A percentile compares a stretch with the other conserved stretches of the same genome.
phyloP scores from a whole-genome alignment of 2,113 vertebrate genomes.

The Cephalopholis sonnerati region DNA sequence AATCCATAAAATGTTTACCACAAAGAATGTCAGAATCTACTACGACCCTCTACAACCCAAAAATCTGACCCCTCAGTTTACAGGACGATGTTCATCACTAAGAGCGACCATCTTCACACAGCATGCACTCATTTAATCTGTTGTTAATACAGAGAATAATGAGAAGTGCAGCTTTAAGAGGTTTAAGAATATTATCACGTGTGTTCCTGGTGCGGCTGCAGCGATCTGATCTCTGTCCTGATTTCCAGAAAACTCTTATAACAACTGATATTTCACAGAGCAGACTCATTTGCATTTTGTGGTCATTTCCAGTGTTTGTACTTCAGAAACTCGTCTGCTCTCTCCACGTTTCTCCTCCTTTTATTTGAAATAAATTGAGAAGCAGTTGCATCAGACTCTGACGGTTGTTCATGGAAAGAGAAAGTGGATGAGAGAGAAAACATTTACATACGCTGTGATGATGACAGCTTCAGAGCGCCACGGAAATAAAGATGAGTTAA shows the following conservation, averaged over 20 bases:
- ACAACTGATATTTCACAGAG: neutral
- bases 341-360: neutral
- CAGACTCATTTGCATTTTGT: neutral
- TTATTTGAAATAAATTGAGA: neutral
- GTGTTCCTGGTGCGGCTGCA: no score
- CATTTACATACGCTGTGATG: neutral
- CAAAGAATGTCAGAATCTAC: no score
- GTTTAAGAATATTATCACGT: neutral
- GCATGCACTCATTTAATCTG: neutral
- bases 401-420: neutral
- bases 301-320: neutral
- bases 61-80: no score
- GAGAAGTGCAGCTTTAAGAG: neutral
- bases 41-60: no score
- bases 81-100: no score
- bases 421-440: neutral
- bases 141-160: neutral
- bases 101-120: no score
- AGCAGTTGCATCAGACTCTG: conserved; percentile 33
- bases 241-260: neutral
- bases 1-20: no score
- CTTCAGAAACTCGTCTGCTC: neutral
- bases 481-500: neutral
- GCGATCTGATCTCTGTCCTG: no score
- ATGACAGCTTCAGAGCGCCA: neutral